phyloP scores from a whole-genome alignment of 2,113 vertebrate genomes.

The Larimichthys crocea region DNA sequence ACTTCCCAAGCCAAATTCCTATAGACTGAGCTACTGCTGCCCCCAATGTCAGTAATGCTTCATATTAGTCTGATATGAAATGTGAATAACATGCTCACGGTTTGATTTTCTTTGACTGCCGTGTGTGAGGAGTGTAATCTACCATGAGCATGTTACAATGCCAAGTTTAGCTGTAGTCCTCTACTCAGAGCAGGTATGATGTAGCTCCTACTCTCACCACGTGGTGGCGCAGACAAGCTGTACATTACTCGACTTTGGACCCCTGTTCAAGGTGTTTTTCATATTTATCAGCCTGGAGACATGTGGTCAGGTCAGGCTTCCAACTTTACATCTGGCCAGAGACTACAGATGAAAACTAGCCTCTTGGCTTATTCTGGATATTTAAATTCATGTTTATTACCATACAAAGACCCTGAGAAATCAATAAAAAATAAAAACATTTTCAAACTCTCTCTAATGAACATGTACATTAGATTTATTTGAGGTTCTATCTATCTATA shows the following conservation, averaged over 20 bases:
- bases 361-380: too few relatives aligned
- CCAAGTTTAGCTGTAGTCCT: too few relatives aligned
- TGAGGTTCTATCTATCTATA: not conserved
- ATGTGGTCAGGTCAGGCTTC: too few relatives aligned
- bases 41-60: not conserved
- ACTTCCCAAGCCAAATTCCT: too few relatives aligned
- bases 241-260: too few relatives aligned
- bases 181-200: not conserved
- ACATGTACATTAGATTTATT: not conserved
- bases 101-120: not conserved
- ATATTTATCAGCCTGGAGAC: not conserved
- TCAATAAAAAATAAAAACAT: too few relatives aligned
- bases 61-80: not conserved
- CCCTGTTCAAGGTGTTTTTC: not conserved
- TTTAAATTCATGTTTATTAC: too few relatives aligned
- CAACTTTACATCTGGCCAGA: too few relatives aligned
- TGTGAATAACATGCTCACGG: not conserved
- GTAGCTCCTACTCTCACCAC: constrained; percentile 31
- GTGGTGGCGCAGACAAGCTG: constrained; percentile 39
- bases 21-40: too few relatives aligned
- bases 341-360: too few relatives aligned
- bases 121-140: not conserved
- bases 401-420: too few relatives aligned
- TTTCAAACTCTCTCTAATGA: not conserved
- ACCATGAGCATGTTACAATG: not conserved